Conservation (phyloP, 2,888 invertebrate genomes). For the Orthonychiurus folsomi region DNA sequence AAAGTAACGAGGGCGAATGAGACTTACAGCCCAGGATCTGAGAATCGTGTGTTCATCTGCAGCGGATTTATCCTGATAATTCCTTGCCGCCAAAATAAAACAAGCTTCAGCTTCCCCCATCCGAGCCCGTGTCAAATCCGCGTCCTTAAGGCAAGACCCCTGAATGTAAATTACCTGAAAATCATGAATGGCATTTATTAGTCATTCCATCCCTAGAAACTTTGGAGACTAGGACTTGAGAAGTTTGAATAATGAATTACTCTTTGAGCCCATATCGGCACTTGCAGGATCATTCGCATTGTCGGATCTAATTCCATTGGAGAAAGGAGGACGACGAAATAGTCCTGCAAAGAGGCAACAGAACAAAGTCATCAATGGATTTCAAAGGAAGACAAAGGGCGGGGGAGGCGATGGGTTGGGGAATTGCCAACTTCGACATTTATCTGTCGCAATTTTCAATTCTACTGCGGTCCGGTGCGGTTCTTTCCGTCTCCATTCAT, state of each 20-base stretch:
- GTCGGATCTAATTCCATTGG: constrained; percentile 96
- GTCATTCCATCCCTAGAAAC: not conserved
- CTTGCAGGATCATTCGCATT: constrained; percentile 93
- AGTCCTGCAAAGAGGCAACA: constrained; percentile 59
- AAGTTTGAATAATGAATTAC: constrained; percentile 41
- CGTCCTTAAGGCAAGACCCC: constrained; percentile 92
- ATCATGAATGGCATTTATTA: not conserved
- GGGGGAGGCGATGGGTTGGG: not conserved
- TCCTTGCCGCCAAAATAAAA: constrained; percentile 89
- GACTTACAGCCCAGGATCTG: constrained; percentile 62
- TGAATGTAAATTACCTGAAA: constrained; percentile 55
- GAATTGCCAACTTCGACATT: not conserved
- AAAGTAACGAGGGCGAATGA: no score
- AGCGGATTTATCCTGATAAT: constrained; percentile 91
- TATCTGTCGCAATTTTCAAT: constrained; percentile 3
- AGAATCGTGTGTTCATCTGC: constrained; percentile 71
- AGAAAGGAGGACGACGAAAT: constrained; percentile 86
- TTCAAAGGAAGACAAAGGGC: no score
- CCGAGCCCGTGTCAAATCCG: constrained; percentile 83
- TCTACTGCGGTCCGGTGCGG: not conserved
- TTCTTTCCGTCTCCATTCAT: no score
- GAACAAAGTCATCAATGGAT: not conserved
- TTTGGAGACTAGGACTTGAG: not conserved
- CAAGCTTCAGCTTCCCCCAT: constrained; percentile 97
- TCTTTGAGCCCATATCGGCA: constrained; percentile 52